Conservation (phyloP, 2,888 invertebrate genomes). For the Chrysolina oricalcia region DNA sequence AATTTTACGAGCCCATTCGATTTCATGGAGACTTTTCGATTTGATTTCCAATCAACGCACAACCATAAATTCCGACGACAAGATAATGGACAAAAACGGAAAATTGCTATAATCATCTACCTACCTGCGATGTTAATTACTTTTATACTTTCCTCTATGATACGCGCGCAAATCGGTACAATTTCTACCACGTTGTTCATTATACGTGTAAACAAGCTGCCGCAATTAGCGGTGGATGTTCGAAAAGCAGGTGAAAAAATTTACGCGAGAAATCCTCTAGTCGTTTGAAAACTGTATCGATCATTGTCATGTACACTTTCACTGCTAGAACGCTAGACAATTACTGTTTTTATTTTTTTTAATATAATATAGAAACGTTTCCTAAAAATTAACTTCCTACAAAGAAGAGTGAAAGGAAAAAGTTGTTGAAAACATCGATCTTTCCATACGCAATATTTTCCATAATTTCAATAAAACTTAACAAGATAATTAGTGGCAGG, state of each 20-base stretch:
- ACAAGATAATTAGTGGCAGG: too few species aligned
- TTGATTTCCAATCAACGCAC: slow-evolving; percentile 1
- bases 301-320: background rate
- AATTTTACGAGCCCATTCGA: background rate
- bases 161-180: slow-evolving; percentile 8
- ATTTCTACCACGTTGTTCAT: slow-evolving; percentile 12
- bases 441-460: too few species aligned
- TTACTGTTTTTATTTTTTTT: background rate
- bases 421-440: too few species aligned
- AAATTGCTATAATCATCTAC: slow-evolving; percentile 17
- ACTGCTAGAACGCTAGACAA: background rate
- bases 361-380: too few species aligned
- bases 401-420: too few species aligned
- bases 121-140: slow-evolving; percentile 21
- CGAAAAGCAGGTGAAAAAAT: slow-evolving; percentile 19
- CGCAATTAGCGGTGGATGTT: slow-evolving; percentile 7
- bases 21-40: background rate
- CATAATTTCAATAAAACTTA: too few species aligned
- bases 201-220: slow-evolving; percentile 18
- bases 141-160: slow-evolving; percentile 12
- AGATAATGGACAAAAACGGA: slow-evolving; percentile 14
- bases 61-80: slow-evolving; percentile 12
- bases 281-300: background rate
- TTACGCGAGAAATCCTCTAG: slow-evolving; percentile 1
- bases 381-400: too few species aligned